Evolutionary conservation across 1,140 invertebrate species (phyloP).

Genomic region (Paralvinella palmiformis): DNA sequence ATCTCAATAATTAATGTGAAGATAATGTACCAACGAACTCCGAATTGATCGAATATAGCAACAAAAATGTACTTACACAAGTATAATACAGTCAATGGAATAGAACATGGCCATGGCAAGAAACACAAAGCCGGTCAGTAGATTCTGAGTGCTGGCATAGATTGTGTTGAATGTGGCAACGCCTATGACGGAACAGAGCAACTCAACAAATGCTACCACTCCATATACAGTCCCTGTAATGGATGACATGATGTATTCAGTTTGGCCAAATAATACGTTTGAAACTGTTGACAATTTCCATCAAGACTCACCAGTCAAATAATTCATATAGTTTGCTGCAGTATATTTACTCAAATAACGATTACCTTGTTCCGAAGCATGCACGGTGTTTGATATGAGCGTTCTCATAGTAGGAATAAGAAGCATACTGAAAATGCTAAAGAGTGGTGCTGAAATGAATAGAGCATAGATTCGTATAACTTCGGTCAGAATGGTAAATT

Average conservation of each 20-base stretch:
- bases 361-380: conserved; percentile 6
- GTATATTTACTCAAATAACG: background rate
- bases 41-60: too few relatives aligned
- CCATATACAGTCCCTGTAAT: conserved; percentile 11
- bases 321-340: background rate
- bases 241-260: background rate
- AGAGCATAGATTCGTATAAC: background rate
- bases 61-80: conserved; percentile 11
- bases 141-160: conserved; percentile 10
- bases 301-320: background rate
- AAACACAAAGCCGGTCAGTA: conserved; percentile 11
- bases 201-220: conserved; percentile 6
- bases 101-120: conserved; percentile 10
- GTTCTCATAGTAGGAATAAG: conserved; percentile 13
- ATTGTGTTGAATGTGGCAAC: conserved; percentile 10
- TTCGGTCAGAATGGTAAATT: too few relatives aligned
- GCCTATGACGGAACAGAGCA: conserved; percentile 12
- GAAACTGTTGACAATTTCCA: background rate
- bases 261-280: background rate
- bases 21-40: too few relatives aligned
- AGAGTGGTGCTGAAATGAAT: background rate
- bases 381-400: background rate
- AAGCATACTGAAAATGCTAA: conserved; percentile 10
- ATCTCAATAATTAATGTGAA: too few relatives aligned
- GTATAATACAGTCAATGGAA: background rate